Percentiles rank a stretch among this genome's conserved stretches.
Conservation (phyloP, 2,888 invertebrate genomes). For the Euclidia mi region DNA sequence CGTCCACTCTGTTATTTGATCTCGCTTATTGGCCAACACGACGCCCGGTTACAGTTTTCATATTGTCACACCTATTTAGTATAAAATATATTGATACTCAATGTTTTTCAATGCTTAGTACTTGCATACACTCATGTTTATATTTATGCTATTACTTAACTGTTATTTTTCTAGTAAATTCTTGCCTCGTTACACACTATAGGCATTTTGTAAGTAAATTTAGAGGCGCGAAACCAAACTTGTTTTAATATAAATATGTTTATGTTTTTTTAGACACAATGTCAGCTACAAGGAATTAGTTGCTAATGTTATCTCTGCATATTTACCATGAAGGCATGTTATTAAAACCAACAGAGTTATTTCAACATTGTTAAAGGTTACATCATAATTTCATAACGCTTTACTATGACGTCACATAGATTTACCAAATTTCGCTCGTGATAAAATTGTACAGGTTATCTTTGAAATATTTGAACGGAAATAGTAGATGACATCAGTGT, state of each 20-base stretch:
- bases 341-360: background rate
- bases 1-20: slow-evolving; percentile 78
- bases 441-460: too few species aligned
- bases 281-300: too few species aligned
- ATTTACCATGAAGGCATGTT: too few species aligned
- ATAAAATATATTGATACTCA: slow-evolving; percentile 58
- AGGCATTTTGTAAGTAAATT: background rate
- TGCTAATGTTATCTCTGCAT: too few species aligned
- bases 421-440: too few species aligned
- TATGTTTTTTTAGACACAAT: too few species aligned
- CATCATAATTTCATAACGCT: too few species aligned
- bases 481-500: too few species aligned
- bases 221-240: background rate
- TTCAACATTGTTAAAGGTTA: too few species aligned
- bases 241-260: too few species aligned
- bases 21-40: slow-evolving; percentile 81
- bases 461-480: too few species aligned
- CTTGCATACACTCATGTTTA: slow-evolving; percentile 47
- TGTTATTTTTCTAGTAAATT: slow-evolving; percentile 36
- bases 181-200: background rate
- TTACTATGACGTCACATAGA: too few species aligned
- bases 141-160: slow-evolving; percentile 51
- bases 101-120: slow-evolving; percentile 63
- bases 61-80: slow-evolving; percentile 69
- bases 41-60: slow-evolving; percentile 56